phyloP scores from a whole-genome alignment of 2,113 vertebrate genomes.

The Caretta caretta region DNA sequence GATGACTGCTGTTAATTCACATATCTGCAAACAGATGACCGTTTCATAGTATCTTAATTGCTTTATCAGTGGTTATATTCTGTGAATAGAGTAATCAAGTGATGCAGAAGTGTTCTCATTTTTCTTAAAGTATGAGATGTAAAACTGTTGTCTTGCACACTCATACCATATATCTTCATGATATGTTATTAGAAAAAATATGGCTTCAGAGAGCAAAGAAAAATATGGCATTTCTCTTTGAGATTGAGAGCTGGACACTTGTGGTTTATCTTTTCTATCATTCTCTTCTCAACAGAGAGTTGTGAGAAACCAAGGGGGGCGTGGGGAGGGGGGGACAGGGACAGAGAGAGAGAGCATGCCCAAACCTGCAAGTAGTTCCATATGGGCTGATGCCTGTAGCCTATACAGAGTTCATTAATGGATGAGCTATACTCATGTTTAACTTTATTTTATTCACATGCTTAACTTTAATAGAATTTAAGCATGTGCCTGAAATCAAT shows the following conservation, averaged over 20 bases:
- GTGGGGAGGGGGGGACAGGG: fast-evolving
- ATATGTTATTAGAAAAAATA: neutral
- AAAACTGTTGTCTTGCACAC: neutral
- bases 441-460: neutral
- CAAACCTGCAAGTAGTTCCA: neutral
- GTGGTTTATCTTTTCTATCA: neutral
- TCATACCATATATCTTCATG: neutral
- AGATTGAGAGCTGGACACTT: neutral
- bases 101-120: neutral
- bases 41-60: conserved; percentile 14
- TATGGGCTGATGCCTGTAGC: neutral
- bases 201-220: neutral
- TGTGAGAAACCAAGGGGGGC: neutral
- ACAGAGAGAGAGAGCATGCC: neutral
- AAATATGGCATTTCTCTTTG: neutral
- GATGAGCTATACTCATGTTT: neutral
- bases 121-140: neutral
- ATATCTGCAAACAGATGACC: conserved; percentile 36
- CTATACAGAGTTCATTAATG: neutral
- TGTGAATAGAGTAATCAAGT: neutral
- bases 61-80: neutral
- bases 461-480: neutral
- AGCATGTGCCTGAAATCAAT: fast-evolving
- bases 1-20: neutral
- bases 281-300: neutral